Conservation (phyloP, 2,113 vertebrate genomes). For the Dicaeum eximium region DNA sequence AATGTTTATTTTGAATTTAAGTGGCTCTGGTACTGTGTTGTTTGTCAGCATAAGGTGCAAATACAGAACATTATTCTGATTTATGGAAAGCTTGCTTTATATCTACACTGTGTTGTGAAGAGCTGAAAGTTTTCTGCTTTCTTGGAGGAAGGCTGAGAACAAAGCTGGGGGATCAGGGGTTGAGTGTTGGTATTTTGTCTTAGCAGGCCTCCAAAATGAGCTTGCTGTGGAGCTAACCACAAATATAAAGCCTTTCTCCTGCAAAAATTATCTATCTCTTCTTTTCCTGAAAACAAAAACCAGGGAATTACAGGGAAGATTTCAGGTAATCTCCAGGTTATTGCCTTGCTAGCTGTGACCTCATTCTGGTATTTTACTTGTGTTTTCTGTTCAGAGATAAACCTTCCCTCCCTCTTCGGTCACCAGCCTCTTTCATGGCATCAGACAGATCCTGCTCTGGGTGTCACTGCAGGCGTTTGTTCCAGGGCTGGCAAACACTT, state of each 20-base stretch:
- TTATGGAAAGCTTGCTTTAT: background rate
- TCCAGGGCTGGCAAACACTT: background rate
- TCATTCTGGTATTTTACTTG: background rate
- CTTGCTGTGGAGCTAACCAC: background rate
- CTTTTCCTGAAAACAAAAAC: background rate
- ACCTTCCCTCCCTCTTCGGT: background rate
- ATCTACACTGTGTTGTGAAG: background rate
- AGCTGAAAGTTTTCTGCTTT: background rate
- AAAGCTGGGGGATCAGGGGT: fast-evolving
- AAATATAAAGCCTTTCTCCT: background rate
- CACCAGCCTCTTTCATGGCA: background rate
- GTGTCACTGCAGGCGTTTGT: background rate
- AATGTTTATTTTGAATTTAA: background rate
- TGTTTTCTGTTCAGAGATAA: background rate
- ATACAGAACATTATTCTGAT: background rate
- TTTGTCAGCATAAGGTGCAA: background rate
- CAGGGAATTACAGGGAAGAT: background rate
- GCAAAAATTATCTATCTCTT: background rate
- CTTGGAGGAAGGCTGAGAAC: background rate
- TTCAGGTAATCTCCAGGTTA: background rate
- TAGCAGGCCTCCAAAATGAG: background rate
- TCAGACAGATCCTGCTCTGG: background rate
- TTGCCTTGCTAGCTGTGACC: background rate
- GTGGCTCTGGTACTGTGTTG: background rate
- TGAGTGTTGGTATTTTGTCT: background rate